Conservation (phyloP, 1,140 invertebrate species). For the Platyscapa corneri region DNA sequence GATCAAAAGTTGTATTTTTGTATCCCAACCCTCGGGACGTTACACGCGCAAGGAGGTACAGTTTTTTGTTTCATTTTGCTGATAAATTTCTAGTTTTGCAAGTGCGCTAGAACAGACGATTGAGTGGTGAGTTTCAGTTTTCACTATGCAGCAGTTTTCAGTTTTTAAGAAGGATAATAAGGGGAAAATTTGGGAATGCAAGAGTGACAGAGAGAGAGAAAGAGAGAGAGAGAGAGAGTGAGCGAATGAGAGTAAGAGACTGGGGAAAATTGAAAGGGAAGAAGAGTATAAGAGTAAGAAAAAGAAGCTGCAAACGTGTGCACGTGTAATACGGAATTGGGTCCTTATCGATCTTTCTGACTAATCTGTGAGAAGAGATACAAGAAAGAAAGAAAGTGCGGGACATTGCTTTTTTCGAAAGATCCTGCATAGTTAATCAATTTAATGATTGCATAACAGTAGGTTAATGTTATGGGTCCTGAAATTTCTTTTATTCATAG, state of each 20-base stretch:
- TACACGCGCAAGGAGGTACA: not conserved
- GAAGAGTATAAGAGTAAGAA: not conserved
- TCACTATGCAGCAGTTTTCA: not conserved
- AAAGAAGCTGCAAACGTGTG: constrained; percentile 7
- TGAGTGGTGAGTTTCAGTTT: constrained; percentile 9
- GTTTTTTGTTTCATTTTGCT: not conserved
- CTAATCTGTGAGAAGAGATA: not conserved
- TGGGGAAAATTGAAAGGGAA: not conserved
- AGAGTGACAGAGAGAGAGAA: not conserved
- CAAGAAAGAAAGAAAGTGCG: constrained; percentile 50
- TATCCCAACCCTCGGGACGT: not conserved
- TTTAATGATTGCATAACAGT: constrained; percentile 37
- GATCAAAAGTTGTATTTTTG: not conserved
- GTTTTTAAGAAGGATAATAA: not conserved
- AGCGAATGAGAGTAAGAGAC: not conserved
- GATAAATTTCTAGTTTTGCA: not conserved
- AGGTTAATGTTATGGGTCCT: not conserved
- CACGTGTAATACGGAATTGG: constrained; percentile 41
- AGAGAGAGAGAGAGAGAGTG: not conserved
- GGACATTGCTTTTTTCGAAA: constrained; percentile 31
- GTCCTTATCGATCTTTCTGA: constrained; percentile 10
- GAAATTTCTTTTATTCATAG: constrained; percentile 3
- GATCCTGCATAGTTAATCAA: constrained; percentile 39
- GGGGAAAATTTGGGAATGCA: not conserved
- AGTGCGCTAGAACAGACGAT: not conserved